These are phyloP conservation scores for Merodon equestris DNA, from an alignment of 2,888 invertebrate genomes.

Conservation along the genomic window DNA sequence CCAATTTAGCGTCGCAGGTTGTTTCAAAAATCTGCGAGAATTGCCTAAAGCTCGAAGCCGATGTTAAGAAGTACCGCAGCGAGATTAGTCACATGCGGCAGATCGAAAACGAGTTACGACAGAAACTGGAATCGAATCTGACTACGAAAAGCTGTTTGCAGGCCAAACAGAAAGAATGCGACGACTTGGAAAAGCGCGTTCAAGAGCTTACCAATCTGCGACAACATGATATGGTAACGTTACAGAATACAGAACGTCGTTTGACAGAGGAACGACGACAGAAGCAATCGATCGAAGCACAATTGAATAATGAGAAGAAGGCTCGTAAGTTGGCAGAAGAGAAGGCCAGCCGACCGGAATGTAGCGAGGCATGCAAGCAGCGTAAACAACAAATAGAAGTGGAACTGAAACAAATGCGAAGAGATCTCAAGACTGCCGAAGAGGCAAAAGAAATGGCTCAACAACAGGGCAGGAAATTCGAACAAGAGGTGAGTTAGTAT, in stretches of 20 bases:
- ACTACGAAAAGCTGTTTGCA: slow-evolving; percentile 89
- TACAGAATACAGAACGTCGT: slow-evolving; percentile 88
- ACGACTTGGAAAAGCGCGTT: slow-evolving; percentile 90
- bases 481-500: slow-evolving; percentile 75
- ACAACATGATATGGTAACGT: slow-evolving; percentile 88
- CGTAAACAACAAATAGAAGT: slow-evolving; percentile 85
- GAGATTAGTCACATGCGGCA: slow-evolving; percentile 79
- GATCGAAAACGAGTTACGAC: slow-evolving; percentile 78
- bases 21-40: slow-evolving; percentile 78
- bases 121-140: slow-evolving; percentile 81
- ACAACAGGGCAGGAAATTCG: slow-evolving; percentile 77
- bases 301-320: slow-evolving; percentile 86
- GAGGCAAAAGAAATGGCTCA: slow-evolving; percentile 81
- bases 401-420: slow-evolving; percentile 84
- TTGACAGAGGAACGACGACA: slow-evolving; percentile 90
- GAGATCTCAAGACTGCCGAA: slow-evolving; percentile 84
- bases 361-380: slow-evolving; percentile 84
- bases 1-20: slow-evolving; percentile 77
- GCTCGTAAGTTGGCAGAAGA: slow-evolving; percentile 81
- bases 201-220: slow-evolving; percentile 86
- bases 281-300: slow-evolving; percentile 86
- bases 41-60: slow-evolving; percentile 78
- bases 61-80: slow-evolving; percentile 77
- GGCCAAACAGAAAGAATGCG: slow-evolving; percentile 86
- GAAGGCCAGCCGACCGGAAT: slow-evolving; percentile 81